Evolutionary conservation across 2,797 vertebrate genomes (phyloP), one percentile per base, ranked within the genome.

Genomic region (Monodelphis domestica): DNA sequence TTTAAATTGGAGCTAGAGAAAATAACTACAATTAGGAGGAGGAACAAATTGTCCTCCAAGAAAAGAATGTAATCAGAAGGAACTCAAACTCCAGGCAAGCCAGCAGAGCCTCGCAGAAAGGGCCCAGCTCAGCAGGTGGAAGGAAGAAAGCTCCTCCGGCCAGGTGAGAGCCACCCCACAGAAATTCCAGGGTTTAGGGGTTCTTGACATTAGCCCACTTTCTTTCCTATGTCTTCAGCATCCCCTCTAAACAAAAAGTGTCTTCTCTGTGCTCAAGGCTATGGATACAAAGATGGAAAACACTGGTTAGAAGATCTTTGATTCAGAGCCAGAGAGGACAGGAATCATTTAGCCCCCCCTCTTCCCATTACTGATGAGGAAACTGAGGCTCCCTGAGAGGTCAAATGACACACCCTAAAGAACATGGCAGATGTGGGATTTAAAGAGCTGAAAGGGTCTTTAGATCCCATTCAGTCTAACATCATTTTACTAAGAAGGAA

Each of bases 1-100:
- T 94, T 97, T 94, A 92, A 28, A 94, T 87, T 33, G 26, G 94
- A 95, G 24, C 91, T 95, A 94, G 96, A 96, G 92, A 96, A 97
- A 97, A 96, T 50, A 97, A 91, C 91, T 92, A 90, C 59, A 91
- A 87, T 93, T 88, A 56, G 93, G 93, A 96, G 90, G 94, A 97
- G 51, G 45, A 91, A 94, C 63, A 78, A 78, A 93, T 55, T 90
- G 95, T 93, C 55, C 14, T 57, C 96, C 96, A 95, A 63, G 0
- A 28, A 94, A 63, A 96, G 51, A 94, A 95, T 15, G 5, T n/a
- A 93, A 91, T 29, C 53, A 9, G 54, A 91, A 95, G 92, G 52
- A 91, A 21, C n/a, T 0, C 56, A 96, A 84, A 96, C 54, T 92
- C 91, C 87, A 94, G 29, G 38, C 54, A 95, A 95, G 63, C 63